Evolutionary conservation across 2,888 invertebrate species (phyloP).

Genomic region (Nematopogon swammerdamellus): DNA sequence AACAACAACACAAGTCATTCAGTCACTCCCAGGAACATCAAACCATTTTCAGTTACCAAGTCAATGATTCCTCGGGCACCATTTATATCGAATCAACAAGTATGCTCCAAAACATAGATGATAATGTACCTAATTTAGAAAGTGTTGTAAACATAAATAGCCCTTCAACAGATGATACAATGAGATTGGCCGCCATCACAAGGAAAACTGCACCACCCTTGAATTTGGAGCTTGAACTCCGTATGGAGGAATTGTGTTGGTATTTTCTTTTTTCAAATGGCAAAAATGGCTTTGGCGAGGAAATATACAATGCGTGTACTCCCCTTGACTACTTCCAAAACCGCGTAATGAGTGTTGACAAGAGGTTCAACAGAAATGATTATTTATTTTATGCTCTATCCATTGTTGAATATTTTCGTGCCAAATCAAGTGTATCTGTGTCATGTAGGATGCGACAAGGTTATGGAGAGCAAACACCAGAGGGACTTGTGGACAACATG

Average conservation of each 20-base stretch:
- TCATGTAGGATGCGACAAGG: slow-evolving; percentile 17
- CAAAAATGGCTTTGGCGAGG: too few species aligned
- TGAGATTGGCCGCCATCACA: not conserved
- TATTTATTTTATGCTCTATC: slow-evolving; percentile 22
- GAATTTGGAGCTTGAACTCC: slow-evolving; percentile 5
- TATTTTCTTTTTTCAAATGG: slow-evolving; percentile 7
- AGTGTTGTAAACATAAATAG: slow-evolving; percentile 4
- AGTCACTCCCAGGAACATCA: slow-evolving; percentile 4
- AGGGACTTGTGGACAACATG: slow-evolving; percentile 5
- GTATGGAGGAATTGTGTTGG: slow-evolving; percentile 6
- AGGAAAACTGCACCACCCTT: slow-evolving; percentile 4
- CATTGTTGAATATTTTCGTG: slow-evolving; percentile 15
- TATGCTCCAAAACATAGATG: slow-evolving; percentile 6
- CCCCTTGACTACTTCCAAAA: slow-evolving; percentile 6
- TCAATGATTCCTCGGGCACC: slow-evolving; percentile 5
- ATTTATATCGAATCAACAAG: slow-evolving; percentile 7
- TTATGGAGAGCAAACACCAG: slow-evolving; percentile 8
- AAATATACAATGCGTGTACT: slow-evolving; percentile 3
- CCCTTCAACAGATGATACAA: slow-evolving; percentile 1
- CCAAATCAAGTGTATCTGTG: slow-evolving; percentile 16
- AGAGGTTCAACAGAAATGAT: slow-evolving; percentile 11
- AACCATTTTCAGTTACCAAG: slow-evolving; percentile 3
- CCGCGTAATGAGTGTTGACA: slow-evolving; percentile 5
- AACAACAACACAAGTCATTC: slow-evolving; percentile 3
- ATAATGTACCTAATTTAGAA: slow-evolving; percentile 6